These are phyloP conservation scores for Cenopis cana DNA, from an alignment of 2,888 invertebrate genomes.

Conservation along the genomic window DNA sequence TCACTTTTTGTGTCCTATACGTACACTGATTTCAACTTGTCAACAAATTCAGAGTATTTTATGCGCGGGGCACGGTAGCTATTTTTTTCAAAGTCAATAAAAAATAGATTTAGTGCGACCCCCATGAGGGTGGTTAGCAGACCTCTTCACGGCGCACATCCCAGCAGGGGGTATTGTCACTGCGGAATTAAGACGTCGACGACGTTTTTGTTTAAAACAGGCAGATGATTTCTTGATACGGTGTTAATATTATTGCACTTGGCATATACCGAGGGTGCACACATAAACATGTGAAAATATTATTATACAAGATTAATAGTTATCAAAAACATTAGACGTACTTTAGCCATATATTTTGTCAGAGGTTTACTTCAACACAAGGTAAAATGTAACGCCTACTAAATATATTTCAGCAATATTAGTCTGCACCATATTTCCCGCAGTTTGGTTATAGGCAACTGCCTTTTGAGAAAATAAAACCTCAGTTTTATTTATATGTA, in stretches of 20 bases:
- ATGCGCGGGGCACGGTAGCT: slow-evolving; percentile 31
- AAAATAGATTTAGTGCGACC: slow-evolving; percentile 48
- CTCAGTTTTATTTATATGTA: not conserved
- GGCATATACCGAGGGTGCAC: too few species aligned
- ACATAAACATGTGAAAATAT: too few species aligned
- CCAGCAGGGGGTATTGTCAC: slow-evolving; percentile 55
- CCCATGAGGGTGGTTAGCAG: slow-evolving; percentile 35
- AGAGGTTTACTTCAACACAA: not conserved
- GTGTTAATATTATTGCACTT: not conserved
- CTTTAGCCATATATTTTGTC: not conserved
- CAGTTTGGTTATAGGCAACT: not conserved
- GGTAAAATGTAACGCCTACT: slow-evolving; percentile 9
- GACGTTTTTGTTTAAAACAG: not conserved
- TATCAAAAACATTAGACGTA: too few species aligned
- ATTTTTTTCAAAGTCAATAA: slow-evolving; percentile 23
- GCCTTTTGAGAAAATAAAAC: not conserved
- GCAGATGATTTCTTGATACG: slow-evolving; percentile 18
- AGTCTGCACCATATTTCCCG: not conserved
- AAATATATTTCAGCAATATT: slow-evolving; percentile 9
- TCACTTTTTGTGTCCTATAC: slow-evolving; percentile 13
- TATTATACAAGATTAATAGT: too few species aligned
- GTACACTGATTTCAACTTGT: slow-evolving; percentile 28
- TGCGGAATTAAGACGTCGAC: slow-evolving; percentile 15
- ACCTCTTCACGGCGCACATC: slow-evolving; percentile 39
- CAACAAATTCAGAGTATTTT: slow-evolving; percentile 25